These are phyloP conservation scores for Lycaon pictus DNA, from an alignment of 2,113 vertebrate species.

Conservation along the genomic window DNA sequence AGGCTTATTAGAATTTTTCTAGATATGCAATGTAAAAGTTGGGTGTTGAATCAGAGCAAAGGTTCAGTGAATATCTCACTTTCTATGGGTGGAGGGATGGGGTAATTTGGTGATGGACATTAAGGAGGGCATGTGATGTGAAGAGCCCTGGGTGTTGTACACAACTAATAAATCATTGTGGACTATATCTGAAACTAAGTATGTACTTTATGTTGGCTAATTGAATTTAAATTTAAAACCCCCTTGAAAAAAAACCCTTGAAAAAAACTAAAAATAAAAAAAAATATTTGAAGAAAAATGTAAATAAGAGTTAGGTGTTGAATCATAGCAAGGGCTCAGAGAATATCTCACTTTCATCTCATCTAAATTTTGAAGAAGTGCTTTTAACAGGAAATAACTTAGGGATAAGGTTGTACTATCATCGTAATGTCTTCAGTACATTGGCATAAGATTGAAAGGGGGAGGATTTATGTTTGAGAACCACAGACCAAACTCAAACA, in stretches of 20 bases:
- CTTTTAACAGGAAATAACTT: neutral
- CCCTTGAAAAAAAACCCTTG: no score
- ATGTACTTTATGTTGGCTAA: no score
- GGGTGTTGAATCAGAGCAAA: neutral
- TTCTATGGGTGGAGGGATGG: neutral
- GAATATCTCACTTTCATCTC: neutral
- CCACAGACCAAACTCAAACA: neutral
- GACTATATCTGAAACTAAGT: no score
- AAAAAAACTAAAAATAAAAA: no score
- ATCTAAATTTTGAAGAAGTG: neutral
- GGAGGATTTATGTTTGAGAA: neutral
- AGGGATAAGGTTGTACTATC: neutral
- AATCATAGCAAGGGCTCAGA: neutral
- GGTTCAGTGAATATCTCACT: neutral
- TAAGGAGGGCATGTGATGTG: no score
- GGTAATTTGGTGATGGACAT: no score
- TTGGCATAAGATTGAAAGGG: neutral
- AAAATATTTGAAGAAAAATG: no score
- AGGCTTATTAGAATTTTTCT: neutral
- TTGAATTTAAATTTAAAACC: no score
- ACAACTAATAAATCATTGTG: no score
- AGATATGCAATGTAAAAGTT: neutral
- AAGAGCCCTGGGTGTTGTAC: no score
- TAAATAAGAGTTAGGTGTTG: neutral
- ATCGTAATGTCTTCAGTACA: neutral